phyloP scores from a whole-genome alignment of 2,888 invertebrate species.

The Aphodius granarius region DNA sequence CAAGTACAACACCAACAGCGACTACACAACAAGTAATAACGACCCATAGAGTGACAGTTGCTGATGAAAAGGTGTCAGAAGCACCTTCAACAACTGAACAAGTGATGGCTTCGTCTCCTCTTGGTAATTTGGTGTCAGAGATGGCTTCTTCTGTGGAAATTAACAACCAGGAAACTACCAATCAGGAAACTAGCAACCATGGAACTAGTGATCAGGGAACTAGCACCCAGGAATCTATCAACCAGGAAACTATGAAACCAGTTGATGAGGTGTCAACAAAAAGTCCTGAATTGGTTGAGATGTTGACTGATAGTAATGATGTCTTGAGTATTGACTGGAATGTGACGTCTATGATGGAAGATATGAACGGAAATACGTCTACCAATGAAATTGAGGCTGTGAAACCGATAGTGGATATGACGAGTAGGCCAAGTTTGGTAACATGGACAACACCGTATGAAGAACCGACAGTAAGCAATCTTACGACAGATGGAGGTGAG shows the following conservation, averaged over 20 bases:
- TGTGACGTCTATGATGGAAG: constrained; percentile 34
- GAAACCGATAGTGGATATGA: constrained; percentile 31
- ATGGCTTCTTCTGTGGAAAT: constrained; percentile 37
- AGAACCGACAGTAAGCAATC: constrained; percentile 17
- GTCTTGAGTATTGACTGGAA: constrained; percentile 35
- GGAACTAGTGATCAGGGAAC: too few relatives aligned
- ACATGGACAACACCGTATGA: constrained; percentile 33
- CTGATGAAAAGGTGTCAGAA: constrained; percentile 3
- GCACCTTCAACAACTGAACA: constrained; percentile 16
- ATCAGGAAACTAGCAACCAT: too few relatives aligned
- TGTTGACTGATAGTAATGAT: constrained; percentile 39
- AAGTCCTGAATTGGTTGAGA: constrained; percentile 33
- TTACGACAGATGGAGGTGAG: constrained; percentile 24
- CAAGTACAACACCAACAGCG: constrained; percentile 31
- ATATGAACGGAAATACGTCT: constrained; percentile 42
- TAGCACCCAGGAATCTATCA: too few relatives aligned
- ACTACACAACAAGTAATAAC: constrained; percentile 31
- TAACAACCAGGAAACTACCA: too few relatives aligned
- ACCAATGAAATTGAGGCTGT: constrained; percentile 46
- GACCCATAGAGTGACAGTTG: neutral
- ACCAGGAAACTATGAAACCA: constrained; percentile 39
- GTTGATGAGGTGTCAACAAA: constrained; percentile 35
- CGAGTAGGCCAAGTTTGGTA: constrained; percentile 30
- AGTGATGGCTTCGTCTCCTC: neutral
- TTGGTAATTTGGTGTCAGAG: neutral